Base-by-base conservation (phyloP, 1,140 invertebrate genomes). In the Lysiphlebus fabarum region DNA sequence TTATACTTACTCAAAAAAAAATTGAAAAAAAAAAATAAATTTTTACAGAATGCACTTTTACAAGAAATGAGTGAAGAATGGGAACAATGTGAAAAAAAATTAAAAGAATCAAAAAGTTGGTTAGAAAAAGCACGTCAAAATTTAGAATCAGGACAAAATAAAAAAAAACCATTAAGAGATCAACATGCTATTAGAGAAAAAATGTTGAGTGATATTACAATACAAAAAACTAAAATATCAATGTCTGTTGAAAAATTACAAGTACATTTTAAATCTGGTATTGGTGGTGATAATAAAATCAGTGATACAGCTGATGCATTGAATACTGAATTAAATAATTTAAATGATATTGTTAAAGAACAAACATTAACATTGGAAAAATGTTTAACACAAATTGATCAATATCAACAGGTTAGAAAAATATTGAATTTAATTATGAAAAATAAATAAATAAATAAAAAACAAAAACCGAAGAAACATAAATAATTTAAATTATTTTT, bases 51-150 rank as follows among this genome's bases (percentile, higher is more conserved):
- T 73, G 87, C 91, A 36, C 77, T 94, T 59, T 82, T 96, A 56
- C 90, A 93, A 84, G 94, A 96, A 77, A 88, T 92, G 38, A 89
- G 89, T 42, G 93, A 95, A 75, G 93, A 96, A 81, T 96, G 94
- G 91, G 93, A 96, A 73, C 91, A 95, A 77, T 97, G 93, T 76
- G 94, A 97, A 74, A 90, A 86, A 73, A 96, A 97, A 74, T 85
- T 96, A 71, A 92, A 91, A 73, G 93, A 96, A 64, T 90, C 93
- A 11, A 86, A 86, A 58, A 81, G 82, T 55, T 98, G 93, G 92
- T 84, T 95, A 56, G 93, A 96, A 53, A 94, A 95, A 66, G 87
- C 92, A 34, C 83, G 85, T 61, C 84, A 88, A 58, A 83, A 83
- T 36, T 71, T 96, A 50, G 92, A 95, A 50, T 90, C 87, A 34